phyloP scores from a whole-genome alignment of 2,113 vertebrate genomes.

The Psittacula cyanocephala region DNA sequence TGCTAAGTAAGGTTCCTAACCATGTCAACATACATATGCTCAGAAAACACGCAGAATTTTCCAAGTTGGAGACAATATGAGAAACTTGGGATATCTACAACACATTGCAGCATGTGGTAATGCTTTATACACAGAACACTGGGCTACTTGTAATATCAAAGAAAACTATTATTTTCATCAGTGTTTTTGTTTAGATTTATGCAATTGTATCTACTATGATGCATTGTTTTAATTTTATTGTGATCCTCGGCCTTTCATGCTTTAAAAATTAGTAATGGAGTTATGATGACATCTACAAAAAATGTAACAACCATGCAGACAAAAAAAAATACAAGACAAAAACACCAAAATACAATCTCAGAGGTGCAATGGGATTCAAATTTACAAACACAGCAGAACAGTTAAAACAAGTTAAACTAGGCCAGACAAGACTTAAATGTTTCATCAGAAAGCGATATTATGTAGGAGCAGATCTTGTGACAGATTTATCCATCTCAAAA shows the following conservation, averaged over 20 bases:
- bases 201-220: neutral
- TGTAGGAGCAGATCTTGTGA: neutral
- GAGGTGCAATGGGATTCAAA: neutral
- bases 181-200: neutral
- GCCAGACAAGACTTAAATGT: neutral
- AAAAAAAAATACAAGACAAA: neutral
- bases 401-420: neutral
- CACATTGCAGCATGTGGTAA: neutral
- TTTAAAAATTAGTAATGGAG: neutral
- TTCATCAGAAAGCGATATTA: neutral
- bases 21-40: neutral
- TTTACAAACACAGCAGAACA: neutral
- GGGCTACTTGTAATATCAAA: neutral
- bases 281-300: neutral
- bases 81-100: neutral
- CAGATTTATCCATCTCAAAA: neutral
- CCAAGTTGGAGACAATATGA: neutral
- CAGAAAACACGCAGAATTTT: neutral
- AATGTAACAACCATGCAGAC: neutral
- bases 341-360: neutral
- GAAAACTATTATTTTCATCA: neutral
- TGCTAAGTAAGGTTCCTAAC: neutral
- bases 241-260: neutral
- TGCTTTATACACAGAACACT: neutral
- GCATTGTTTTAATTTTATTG: neutral